phyloP scores from a whole-genome alignment of 2,888 invertebrate species.

The Zootermopsis nevadensis region DNA sequence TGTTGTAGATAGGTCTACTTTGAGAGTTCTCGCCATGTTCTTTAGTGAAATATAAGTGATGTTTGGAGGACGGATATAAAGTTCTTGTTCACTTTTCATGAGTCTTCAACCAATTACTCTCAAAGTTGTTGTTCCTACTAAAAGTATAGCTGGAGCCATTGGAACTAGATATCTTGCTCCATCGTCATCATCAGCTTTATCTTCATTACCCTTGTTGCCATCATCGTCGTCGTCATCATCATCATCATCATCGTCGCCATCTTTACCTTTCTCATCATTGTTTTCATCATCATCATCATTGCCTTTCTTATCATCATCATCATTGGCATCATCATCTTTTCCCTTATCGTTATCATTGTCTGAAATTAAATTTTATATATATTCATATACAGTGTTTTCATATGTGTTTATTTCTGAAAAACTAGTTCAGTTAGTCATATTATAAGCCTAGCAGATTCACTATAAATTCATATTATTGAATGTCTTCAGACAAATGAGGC shows the following conservation, averaged over 20 bases:
- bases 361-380: not conserved
- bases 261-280: not conserved
- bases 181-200: constrained; percentile 6
- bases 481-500: too few species aligned
- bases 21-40: not conserved
- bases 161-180: constrained; percentile 5
- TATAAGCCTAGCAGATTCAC: too few species aligned
- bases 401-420: too few species aligned
- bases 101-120: constrained; percentile 27
- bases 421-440: too few species aligned
- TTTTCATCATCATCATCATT: not conserved
- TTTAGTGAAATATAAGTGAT: not conserved
- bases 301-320: not conserved
- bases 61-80: constrained; percentile 11
- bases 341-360: not conserved
- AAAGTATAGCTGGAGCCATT: not conserved
- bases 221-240: not conserved
- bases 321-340: not conserved
- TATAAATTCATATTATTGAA: too few species aligned
- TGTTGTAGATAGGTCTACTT: not conserved
- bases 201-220: not conserved
- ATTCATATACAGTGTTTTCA: too few species aligned
- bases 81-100: not conserved
- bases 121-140: constrained; percentile 5
- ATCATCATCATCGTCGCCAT: not conserved